Percentiles rank a stretch among this genome's conserved stretches.
Evolutionary conservation across 2,888 invertebrate species (phyloP).

Genomic region (Nomada fabriciana): DNA sequence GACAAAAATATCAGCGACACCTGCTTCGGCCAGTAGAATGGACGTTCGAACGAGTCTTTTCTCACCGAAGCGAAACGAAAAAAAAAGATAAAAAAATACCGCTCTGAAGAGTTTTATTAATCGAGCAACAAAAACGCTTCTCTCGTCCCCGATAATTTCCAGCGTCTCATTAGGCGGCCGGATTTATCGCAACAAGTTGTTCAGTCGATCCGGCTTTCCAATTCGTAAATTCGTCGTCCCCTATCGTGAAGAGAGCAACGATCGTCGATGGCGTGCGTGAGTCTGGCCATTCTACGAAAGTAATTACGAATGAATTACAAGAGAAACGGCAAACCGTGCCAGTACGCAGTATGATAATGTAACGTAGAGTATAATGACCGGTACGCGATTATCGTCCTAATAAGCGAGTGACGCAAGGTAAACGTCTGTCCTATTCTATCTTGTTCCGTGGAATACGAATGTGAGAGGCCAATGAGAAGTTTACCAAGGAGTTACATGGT

Average conservation of each 20-base stretch:
- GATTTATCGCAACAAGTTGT: constrained; percentile 49
- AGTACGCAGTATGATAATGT: constrained; percentile 78
- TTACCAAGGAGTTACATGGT: constrained; percentile 25
- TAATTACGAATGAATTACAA: constrained; percentile 81
- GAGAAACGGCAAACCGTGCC: constrained; percentile 68
- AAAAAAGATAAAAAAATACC: neutral
- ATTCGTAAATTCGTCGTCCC: constrained; percentile 52
- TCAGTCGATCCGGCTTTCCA: constrained; percentile 30
- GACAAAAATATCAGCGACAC: too few relatives aligned
- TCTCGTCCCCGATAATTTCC: constrained; percentile 45
- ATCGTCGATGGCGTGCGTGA: constrained; percentile 75
- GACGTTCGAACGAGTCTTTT: constrained; percentile 10
- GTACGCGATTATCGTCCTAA: constrained; percentile 82
- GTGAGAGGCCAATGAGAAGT: constrained; percentile 45
- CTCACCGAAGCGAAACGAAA: neutral
- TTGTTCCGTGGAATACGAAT: constrained; percentile 44
- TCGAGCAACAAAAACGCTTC: constrained; percentile 40
- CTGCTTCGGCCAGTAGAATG: neutral
- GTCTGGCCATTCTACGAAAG: constrained; percentile 77
- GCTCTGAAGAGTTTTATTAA: constrained; percentile 27
- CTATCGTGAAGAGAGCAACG: constrained; percentile 14
- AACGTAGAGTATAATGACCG: constrained; percentile 80
- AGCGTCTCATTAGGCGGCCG: constrained; percentile 40
- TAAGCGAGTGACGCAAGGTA: constrained; percentile 80
- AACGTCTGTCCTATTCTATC: constrained; percentile 21